Evolutionary conservation across 1,140 invertebrate species (phyloP).

Genomic region (Tetramorium parvispinum): DNA sequence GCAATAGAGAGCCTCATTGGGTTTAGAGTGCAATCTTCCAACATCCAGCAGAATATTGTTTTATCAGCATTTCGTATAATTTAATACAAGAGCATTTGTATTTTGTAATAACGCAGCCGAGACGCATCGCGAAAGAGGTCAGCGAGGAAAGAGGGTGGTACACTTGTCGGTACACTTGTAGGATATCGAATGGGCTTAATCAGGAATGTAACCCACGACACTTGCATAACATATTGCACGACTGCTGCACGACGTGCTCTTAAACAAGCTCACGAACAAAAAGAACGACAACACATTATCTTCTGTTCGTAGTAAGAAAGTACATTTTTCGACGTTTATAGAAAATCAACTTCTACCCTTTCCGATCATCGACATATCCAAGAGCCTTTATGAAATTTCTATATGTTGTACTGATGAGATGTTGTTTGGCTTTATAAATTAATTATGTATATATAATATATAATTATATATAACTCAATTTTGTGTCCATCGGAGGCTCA

Average conservation of each 20-base stretch:
- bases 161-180: conserved; percentile 91
- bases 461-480: conserved; percentile 70
- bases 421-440: too few relatives aligned
- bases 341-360: conserved; percentile 83
- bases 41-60: neutral
- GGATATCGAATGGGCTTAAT: conserved; percentile 93
- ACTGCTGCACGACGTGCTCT: conserved; percentile 89
- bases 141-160: conserved; percentile 91
- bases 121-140: conserved; percentile 92
- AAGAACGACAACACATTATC: conserved; percentile 92
- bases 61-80: neutral
- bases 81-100: neutral
- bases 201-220: conserved; percentile 88
- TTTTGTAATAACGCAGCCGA: conserved; percentile 92
- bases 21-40: neutral
- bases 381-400: conserved; percentile 86
- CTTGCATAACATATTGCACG: conserved; percentile 95
- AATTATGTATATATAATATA: too few relatives aligned
- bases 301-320: conserved; percentile 94
- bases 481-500: conserved; percentile 68
- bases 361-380: conserved; percentile 87
- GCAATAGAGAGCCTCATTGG: neutral
- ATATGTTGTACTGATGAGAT: conserved; percentile 91
- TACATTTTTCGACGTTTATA: conserved; percentile 90
- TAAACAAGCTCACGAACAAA: conserved; percentile 90